Conservation (phyloP, 2,113 vertebrate species). For the Nesoenas mayeri region DNA sequence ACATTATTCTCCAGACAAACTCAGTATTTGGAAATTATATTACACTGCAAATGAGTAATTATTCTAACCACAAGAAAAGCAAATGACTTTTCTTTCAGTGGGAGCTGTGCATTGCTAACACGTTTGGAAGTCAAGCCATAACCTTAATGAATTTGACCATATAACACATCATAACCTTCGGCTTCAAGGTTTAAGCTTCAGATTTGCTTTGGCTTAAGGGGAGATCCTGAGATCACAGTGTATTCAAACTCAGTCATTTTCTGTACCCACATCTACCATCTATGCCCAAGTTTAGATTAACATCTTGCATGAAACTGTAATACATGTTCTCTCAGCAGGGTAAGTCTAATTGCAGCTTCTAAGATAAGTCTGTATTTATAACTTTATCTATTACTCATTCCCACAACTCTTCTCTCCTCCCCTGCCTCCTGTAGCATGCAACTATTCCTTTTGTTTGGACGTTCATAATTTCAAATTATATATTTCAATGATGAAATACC, state of each 20-base stretch:
- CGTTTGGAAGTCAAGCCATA: neutral
- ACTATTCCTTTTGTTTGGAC: neutral
- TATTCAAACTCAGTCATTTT: rapidly evolving
- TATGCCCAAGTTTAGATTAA: neutral
- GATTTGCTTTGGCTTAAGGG: neutral
- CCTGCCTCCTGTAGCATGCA: neutral
- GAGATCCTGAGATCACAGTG: neutral
- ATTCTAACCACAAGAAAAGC: neutral
- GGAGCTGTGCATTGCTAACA: neutral
- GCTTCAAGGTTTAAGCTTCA: neutral
- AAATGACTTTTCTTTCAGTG: neutral
- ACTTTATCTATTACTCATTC: neutral
- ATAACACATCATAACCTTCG: neutral
- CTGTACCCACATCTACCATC: neutral
- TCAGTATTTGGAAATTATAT: neutral
- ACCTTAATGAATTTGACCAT: neutral
- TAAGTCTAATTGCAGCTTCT: neutral
- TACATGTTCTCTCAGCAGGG: neutral
- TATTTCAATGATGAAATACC: constrained; percentile 7
- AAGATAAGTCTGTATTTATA: neutral
- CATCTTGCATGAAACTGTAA: neutral
- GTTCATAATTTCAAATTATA: neutral
- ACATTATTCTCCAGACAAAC: neutral
- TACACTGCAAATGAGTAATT: neutral
- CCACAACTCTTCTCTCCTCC: neutral